Percentiles rank a stretch among this genome's conserved stretches.
These are phyloP conservation scores for Bembecia ichneumoniformis DNA, from an alignment of 2,888 invertebrate species.

Conservation along the genomic window DNA sequence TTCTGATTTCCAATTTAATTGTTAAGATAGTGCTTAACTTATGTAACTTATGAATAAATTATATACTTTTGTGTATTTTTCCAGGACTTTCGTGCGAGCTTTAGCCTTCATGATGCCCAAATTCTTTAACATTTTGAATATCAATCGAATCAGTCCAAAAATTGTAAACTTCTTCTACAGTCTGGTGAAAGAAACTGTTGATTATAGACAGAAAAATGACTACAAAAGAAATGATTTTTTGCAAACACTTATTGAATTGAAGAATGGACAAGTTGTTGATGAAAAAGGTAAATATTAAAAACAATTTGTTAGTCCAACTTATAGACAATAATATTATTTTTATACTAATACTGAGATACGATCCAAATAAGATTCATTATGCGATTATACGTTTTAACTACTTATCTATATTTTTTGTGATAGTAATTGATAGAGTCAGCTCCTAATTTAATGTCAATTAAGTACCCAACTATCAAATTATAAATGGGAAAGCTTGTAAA, in stretches of 20 bases:
- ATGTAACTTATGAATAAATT: no score
- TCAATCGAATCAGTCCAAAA: constrained; percentile 45
- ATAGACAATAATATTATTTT: background rate
- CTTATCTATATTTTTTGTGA: no score
- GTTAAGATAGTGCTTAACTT: no score
- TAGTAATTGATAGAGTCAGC: no score
- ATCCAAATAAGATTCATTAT: no score
- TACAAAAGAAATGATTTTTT: constrained; percentile 65
- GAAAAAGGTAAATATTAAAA: constrained; percentile 28
- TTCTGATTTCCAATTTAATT: no score
- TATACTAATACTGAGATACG: no score
- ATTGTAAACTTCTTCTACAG: constrained; percentile 52
- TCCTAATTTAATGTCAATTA: no score
- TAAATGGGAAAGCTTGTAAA: no score
- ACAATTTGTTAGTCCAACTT: background rate
- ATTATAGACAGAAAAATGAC: constrained; percentile 38
- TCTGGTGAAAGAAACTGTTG: constrained; percentile 48
- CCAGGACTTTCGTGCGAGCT: constrained; percentile 50
- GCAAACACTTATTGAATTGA: constrained; percentile 66
- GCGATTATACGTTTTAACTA: no score
- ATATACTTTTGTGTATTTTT: constrained; percentile 10
- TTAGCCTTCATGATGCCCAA: constrained; percentile 56
- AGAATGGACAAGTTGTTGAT: constrained; percentile 34
- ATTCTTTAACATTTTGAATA: constrained; percentile 42
- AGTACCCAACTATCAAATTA: no score